Conservation (phyloP, 2,888 invertebrate genomes). For the Latheticus oryzae region DNA sequence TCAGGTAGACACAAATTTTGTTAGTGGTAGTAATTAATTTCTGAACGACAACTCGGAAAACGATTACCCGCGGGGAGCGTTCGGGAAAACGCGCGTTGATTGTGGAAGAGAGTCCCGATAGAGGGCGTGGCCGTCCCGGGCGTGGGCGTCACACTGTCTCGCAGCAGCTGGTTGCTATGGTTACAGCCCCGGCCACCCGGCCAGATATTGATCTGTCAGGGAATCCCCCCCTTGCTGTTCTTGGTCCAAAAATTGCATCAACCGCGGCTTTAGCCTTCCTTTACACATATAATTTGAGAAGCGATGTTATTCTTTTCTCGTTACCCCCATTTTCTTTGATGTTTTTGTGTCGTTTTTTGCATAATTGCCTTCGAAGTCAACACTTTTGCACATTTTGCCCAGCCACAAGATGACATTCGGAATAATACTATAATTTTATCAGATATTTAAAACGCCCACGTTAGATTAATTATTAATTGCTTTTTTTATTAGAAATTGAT, state of each 20-base stretch:
- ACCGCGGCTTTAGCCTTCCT: slow-evolving; percentile 57
- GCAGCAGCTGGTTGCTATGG: slow-evolving; percentile 71
- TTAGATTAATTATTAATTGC: too few relatives aligned
- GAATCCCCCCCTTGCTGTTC: slow-evolving; percentile 53
- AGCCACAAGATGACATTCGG: slow-evolving; percentile 10
- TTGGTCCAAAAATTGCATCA: slow-evolving; percentile 57
- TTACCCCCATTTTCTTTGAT: slow-evolving; percentile 56
- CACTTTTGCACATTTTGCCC: slow-evolving; percentile 20
- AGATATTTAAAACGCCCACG: too few relatives aligned
- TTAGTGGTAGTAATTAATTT: slow-evolving; percentile 62
- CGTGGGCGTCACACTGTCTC: slow-evolving; percentile 75
- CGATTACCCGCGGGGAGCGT: slow-evolving; percentile 56
- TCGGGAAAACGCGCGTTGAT: slow-evolving; percentile 42
- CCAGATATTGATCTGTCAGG: slow-evolving; percentile 65
- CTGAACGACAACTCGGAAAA: slow-evolving; percentile 63
- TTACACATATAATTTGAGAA: slow-evolving; percentile 54
- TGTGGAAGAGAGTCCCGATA: slow-evolving; percentile 42
- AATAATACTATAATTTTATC: too few relatives aligned
- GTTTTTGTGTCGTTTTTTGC: slow-evolving; percentile 47
- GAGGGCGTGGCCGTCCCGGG: slow-evolving; percentile 61
- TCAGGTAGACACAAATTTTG: slow-evolving; percentile 56
- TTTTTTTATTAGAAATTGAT: too few relatives aligned
- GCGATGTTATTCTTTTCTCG: slow-evolving; percentile 58
- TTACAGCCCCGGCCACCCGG: slow-evolving; percentile 65
- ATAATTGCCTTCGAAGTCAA: slow-evolving; percentile 32